These are phyloP conservation scores for Grapholita molesta DNA, from an alignment of 1,140 invertebrate species.

Conservation along the genomic window DNA sequence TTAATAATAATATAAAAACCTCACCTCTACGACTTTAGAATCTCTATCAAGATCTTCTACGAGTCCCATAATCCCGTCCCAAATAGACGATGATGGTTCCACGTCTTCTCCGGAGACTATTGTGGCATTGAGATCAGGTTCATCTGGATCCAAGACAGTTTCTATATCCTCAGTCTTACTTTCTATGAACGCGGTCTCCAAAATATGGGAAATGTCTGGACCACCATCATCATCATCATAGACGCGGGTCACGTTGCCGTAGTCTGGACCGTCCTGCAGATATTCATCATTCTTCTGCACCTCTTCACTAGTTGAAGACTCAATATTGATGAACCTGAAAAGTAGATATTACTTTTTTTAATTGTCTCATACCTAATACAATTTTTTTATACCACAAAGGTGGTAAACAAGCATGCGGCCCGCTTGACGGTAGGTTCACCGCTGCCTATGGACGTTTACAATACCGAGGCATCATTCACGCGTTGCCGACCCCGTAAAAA, in stretches of 20 bases:
- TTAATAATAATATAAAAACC: constrained; percentile 21
- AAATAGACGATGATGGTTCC: constrained; percentile 55
- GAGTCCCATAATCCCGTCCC: constrained; percentile 66
- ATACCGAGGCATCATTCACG: too few species aligned
- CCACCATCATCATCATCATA: constrained; percentile 48
- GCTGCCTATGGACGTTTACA: too few species aligned
- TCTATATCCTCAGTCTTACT: constrained; percentile 36
- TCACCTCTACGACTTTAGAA: constrained; percentile 58
- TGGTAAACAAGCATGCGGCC: too few species aligned
- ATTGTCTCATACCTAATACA: too few species aligned
- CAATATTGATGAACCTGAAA: constrained; percentile 84
- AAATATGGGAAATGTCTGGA: constrained; percentile 40
- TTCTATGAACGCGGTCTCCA: constrained; percentile 53
- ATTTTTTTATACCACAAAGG: too few species aligned
- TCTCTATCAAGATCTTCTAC: constrained; percentile 66
- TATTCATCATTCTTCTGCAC: constrained; percentile 61
- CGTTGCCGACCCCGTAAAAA: too few species aligned
- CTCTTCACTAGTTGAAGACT: constrained; percentile 81
- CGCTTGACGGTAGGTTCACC: too few species aligned
- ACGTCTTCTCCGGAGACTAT: constrained; percentile 53
- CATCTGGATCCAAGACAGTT: constrained; percentile 25
- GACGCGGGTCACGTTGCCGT: constrained; percentile 64
- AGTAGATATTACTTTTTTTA: neutral
- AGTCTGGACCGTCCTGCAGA: constrained; percentile 65
- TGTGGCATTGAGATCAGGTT: constrained; percentile 54